Base-by-base conservation (phyloP, 2,797 vertebrate species). In the Rhinella marina region DNA sequence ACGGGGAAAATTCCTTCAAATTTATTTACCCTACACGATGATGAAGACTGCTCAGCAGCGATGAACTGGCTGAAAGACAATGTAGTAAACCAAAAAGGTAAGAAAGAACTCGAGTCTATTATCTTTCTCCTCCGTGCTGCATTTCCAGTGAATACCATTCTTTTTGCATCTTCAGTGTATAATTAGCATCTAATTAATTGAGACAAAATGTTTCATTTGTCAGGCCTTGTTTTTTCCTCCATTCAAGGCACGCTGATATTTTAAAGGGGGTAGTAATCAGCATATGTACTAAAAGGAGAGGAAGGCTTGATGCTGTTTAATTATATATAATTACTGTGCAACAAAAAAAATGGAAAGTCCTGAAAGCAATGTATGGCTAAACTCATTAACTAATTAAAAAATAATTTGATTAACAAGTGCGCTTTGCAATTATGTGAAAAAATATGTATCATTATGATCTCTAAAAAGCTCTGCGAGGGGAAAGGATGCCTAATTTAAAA, bases 101-200 rank as follows among this genome's bases (percentile, higher is more conserved):
- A 91, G 88, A 80, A 85, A 64, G 59, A 77, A 54, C 90, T 81
- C 89, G 82, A 0, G 0, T 88, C 87, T 89, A 94, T 84, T 90
- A 92, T 92, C 86, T 81, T 81, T 91, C 90, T 93, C 93, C 90
- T 92, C 92, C 93, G 94, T 92, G 88, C 95, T 96, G 91, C 92
- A 91, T 90, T 85, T 90, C 90, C 91, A 91, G 95, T 95, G 94
- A 86, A 92, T 93, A 93, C 96, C 93, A 95, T 96, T 97, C 95
- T 96, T 96, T 95, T 94, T 96, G 95, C 95, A 94, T 94, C 95
- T 96, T 94, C 94, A 91, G 94, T 93, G 90, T 95, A 94, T 97
- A 98, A 97, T 97, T 97, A 97, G 93, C 91, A 92, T 93, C 96
- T 97, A 97, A 97, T 98, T 97, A 97, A 97, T 97, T 96, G 96